phyloP scores from a whole-genome alignment of 2,797 vertebrate species.

The Clamator glandarius region DNA sequence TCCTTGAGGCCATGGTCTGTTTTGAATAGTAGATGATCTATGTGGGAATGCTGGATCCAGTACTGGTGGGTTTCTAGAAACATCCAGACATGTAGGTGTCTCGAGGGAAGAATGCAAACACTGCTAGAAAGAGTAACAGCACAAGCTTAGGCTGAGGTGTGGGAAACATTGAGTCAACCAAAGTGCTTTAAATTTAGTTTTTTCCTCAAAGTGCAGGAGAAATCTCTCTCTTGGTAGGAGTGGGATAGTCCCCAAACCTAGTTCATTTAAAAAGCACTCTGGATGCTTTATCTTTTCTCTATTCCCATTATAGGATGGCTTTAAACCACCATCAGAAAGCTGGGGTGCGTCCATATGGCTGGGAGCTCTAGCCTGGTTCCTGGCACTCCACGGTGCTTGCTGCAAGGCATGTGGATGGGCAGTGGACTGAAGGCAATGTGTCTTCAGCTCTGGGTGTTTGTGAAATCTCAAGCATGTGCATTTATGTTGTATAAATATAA shows the following conservation, averaged over 20 bases:
- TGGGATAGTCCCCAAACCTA: neutral
- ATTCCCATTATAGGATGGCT: neutral
- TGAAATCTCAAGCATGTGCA: constrained; percentile 1
- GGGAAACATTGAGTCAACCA: neutral
- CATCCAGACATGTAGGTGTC: neutral
- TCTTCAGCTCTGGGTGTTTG: constrained; percentile 18
- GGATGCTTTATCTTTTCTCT: neutral
- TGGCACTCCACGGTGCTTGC: neutral
- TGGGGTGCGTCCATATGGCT: neutral
- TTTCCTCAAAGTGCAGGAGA: neutral
- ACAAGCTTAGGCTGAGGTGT: neutral
- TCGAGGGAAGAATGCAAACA: neutral
- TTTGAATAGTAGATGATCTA: neutral
- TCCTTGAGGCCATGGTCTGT: neutral
- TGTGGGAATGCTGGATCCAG: neutral
- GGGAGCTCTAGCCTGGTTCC: neutral
- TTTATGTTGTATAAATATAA: constrained; percentile 29
- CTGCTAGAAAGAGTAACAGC: neutral
- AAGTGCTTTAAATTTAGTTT: neutral
- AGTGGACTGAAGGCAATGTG: neutral
- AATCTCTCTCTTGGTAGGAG: neutral
- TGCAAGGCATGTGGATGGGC: neutral
- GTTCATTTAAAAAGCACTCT: neutral
- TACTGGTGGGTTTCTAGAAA: neutral
- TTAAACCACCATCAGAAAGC: neutral